Evolutionary conservation across 1,140 invertebrate species (phyloP).

Genomic region (Tachypleus tridentatus): DNA sequence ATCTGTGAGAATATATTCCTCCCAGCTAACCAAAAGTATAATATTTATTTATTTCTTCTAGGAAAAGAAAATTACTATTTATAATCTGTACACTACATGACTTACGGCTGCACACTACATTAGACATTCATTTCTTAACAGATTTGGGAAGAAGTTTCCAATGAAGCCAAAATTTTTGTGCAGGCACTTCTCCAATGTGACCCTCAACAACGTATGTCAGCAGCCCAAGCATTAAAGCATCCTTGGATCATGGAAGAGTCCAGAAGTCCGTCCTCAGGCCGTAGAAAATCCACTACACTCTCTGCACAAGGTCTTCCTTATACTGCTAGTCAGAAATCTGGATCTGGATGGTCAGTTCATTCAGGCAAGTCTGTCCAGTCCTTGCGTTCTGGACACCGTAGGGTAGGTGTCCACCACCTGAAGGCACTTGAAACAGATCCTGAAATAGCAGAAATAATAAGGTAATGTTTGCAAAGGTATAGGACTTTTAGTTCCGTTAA

Average conservation of each 20-base stretch:
- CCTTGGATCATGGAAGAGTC: constrained; percentile 3
- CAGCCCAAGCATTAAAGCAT: constrained; percentile 4
- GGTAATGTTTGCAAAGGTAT: too few species aligned
- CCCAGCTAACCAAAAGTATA: too few species aligned
- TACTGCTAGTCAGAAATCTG: too few species aligned
- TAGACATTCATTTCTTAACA: constrained; percentile 1
- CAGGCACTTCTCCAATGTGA: constrained; percentile 5
- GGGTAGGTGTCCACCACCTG: constrained; percentile 8
- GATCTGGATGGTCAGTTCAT: constrained; percentile 1
- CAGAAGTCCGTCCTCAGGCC: too few species aligned
- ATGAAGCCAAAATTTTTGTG: constrained; percentile 9
- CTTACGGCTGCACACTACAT: too few species aligned
- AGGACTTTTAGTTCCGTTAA: too few species aligned
- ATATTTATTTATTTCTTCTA: too few species aligned
- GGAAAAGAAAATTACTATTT: too few species aligned
- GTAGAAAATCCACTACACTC: too few species aligned
- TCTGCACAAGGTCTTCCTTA: too few species aligned
- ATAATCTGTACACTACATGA: too few species aligned
- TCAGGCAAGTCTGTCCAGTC: constrained; percentile 5
- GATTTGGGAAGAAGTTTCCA: constrained; percentile 8
- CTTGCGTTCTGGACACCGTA: constrained; percentile 2
- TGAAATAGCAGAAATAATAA: constrained; percentile 9
- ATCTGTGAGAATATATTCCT: too few species aligned
- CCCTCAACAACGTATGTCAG: constrained; percentile 4
- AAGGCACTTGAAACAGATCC: constrained; percentile 6